Base-by-base conservation (phyloP, 2,113 vertebrate species). In the Calyptommatus sinebrachiatus region DNA sequence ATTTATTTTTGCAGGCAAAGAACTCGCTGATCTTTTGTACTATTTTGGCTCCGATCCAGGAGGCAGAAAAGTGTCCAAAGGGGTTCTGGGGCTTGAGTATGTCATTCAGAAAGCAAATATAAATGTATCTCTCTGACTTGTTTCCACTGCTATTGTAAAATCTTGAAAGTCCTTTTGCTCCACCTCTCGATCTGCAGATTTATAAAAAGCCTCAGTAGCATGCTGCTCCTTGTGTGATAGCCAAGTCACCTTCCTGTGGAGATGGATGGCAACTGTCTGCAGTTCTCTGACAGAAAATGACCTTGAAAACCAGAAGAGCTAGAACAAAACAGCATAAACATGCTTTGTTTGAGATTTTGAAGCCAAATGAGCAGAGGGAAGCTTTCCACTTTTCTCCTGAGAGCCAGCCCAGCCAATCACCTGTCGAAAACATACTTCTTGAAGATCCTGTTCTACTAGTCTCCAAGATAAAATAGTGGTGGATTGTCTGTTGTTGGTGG, bases 241-340 rank as follows among this genome's bases (percentile, higher is more conserved):
- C 65, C 79, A 81, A 81, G 79, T 70, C 35, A 69, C 67, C 57
- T 70, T 70, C 72, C 65, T 69, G 53, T 74, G 67, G 67, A 69
- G 65, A 61, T 10, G 1, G 10, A 28, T 46, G 31, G 65, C 14
- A 22, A 29, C 24, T 69, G 65, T 28, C 53, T 81, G 65, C 26
- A n/a, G 9, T 70, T 31, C 61, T 66, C 31, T 74, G 46, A 75
- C 61, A 53, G 67, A 78, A 61, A 24, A 78, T 70, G 77, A 78
- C 67, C 77, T 70, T 78, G 67, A 78, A 61, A 61, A 29, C 67
- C 46, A 20, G 53, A 12, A 26, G 66, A 78, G 28, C 53, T 57
- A 66, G 66, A 69, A 45, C 29, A 29, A n/a, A 78, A 24, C 66
- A 61, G 24, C 31, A 70, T 16, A 28, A 61, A n/a, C 50, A 20